These are phyloP conservation scores for Sebastolobus alascanus DNA, from an alignment of 2,797 vertebrate species.

Conservation along the genomic window DNA sequence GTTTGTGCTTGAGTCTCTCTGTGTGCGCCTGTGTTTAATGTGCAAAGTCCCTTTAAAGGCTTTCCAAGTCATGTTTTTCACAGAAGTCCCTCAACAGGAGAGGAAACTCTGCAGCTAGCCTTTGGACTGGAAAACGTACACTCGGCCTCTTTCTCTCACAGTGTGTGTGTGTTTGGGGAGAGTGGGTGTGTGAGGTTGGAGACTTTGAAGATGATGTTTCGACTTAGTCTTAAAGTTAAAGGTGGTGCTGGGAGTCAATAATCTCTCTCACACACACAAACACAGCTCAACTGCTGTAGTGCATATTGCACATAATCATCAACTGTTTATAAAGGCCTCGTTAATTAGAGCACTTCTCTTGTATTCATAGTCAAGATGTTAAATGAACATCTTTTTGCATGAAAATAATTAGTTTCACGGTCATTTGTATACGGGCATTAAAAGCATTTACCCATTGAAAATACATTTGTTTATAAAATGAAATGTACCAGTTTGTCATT, in stretches of 20 bases:
- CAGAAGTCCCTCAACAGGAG: slow-evolving; percentile 59
- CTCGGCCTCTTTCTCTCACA: slow-evolving; percentile 17
- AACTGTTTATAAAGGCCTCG: slow-evolving; percentile 6
- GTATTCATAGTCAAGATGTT: slow-evolving; percentile 25
- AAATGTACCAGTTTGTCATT: not conserved
- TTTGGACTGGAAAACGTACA: slow-evolving; percentile 30
- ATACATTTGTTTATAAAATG: slow-evolving; percentile 18
- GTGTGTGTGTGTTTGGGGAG: not conserved
- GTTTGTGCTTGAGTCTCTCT: slow-evolving; percentile 4
- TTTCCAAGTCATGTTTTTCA: slow-evolving; percentile 60
- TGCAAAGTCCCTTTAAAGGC: slow-evolving; percentile 53
- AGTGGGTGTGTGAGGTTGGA: not conserved
- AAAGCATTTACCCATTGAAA: not conserved
- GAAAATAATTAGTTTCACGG: slow-evolving; percentile 16
- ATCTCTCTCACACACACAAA: not conserved
- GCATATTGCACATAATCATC: slow-evolving; percentile 8
- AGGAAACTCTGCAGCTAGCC: slow-evolving; percentile 46
- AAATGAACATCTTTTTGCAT: slow-evolving; percentile 13
- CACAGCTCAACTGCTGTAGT: not conserved
- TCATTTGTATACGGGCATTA: slow-evolving; percentile 7
- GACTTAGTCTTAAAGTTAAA: slow-evolving; percentile 28
- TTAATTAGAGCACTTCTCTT: slow-evolving; percentile 24
- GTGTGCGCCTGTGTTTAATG: slow-evolving; percentile 37
- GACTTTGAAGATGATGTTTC: slow-evolving; percentile 47
- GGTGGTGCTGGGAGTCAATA: slow-evolving; percentile 2